phyloP scores from a whole-genome alignment of 2,797 vertebrate genomes.

The Vespertilio murinus region DNA sequence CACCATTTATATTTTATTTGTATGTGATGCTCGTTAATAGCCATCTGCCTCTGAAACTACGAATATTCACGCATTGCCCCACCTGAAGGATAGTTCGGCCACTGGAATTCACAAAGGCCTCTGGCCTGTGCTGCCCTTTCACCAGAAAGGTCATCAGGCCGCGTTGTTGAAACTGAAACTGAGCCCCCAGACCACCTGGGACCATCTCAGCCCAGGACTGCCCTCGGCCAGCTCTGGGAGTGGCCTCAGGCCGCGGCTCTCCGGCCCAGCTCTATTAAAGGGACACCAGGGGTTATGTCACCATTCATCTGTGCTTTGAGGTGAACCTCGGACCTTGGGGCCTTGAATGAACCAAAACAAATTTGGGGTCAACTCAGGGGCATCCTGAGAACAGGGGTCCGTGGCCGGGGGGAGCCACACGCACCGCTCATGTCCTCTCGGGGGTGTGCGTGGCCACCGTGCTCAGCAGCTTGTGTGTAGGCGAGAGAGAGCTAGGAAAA shows the following conservation, averaged over 20 bases:
- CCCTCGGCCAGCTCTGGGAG: neutral
- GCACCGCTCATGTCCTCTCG: accelerated
- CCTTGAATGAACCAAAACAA: slow-evolving; percentile 55
- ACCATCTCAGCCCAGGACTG: neutral
- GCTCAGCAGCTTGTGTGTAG: neutral
- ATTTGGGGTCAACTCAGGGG: slow-evolving; percentile 29
- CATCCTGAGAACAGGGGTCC: neutral
- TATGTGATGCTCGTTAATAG: neutral
- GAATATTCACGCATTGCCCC: neutral
- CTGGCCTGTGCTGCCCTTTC: neutral
- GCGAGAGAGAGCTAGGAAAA: neutral
- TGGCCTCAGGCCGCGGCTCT: neutral
- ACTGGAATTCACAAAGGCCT: neutral
- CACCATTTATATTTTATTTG: neutral
- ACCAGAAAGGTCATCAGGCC: neutral
- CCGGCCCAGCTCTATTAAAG: neutral
- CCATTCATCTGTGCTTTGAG: neutral
- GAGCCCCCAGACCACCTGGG: neutral
- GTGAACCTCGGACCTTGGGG: neutral
- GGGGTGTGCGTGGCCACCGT: accelerated
- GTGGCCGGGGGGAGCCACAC: neutral
- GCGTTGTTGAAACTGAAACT: accelerated
- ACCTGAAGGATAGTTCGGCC: neutral
- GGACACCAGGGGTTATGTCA: neutral
- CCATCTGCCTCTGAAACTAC: neutral